Percentiles rank a stretch among this genome's conserved stretches.
phyloP scores from a whole-genome alignment of 2,888 invertebrate genomes.

The Arge pagana region DNA sequence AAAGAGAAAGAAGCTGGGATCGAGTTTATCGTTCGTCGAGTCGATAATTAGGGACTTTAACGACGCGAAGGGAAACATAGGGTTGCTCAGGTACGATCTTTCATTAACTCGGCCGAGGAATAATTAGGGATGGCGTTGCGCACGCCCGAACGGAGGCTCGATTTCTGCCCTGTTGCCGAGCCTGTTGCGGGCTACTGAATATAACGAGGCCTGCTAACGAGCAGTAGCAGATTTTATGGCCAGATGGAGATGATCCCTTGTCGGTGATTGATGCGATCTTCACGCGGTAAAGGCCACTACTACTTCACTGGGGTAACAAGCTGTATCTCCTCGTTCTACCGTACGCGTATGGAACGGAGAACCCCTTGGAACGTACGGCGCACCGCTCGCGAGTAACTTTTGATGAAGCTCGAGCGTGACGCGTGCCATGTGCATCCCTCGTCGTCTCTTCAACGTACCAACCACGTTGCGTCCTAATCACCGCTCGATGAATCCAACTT shows the following conservation, averaged over 20 bases:
- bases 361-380: background rate
- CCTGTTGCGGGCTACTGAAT: slow-evolving; percentile 43
- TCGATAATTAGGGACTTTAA: no score
- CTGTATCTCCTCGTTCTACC: slow-evolving; percentile 8
- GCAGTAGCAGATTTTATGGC: slow-evolving; percentile 54
- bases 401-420: no score
- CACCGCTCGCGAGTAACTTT: no score
- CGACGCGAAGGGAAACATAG: no score
- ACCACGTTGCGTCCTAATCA: no score
- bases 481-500: no score
- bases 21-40: no score
- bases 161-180: slow-evolving; percentile 22
- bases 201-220: slow-evolving; percentile 55
- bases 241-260: slow-evolving; percentile 55
- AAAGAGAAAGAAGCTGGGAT: no score
- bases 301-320: slow-evolving; percentile 20
- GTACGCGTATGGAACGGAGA: slow-evolving; percentile 4
- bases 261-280: slow-evolving; percentile 49
- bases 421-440: no score
- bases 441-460: no score
- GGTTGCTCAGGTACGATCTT: no score
- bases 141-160: slow-evolving; percentile 27
- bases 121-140: slow-evolving; percentile 47
- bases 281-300: slow-evolving; percentile 15
- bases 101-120: slow-evolving; percentile 46